These are phyloP conservation scores for Sciurus niger DNA, from an alignment of 2,113 vertebrate species.

Conservation along the genomic window DNA sequence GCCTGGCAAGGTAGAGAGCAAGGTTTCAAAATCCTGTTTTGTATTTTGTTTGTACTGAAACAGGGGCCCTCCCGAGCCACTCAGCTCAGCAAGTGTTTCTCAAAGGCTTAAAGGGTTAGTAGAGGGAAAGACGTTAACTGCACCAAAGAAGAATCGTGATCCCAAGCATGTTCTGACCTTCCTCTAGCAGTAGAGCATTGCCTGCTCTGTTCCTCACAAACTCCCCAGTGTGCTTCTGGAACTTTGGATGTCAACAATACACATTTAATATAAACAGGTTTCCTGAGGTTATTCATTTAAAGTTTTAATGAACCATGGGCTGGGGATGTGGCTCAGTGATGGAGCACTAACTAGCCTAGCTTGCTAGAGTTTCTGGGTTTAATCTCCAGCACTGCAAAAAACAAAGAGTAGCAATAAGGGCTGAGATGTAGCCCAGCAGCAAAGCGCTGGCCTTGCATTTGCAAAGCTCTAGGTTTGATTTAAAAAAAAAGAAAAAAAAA, in stretches of 20 bases:
- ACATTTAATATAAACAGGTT: neutral
- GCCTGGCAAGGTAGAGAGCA: slow-evolving; percentile 8
- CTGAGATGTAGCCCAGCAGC: too few species aligned
- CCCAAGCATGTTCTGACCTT: neutral
- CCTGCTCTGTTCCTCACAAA: neutral
- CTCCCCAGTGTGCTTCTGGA: neutral
- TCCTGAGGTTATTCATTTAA: neutral
- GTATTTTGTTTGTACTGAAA: slow-evolving; percentile 15
- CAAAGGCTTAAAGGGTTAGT: neutral
- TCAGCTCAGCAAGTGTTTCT: neutral
- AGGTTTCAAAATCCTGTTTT: neutral
- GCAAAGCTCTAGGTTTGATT: too few species aligned
- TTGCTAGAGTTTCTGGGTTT: neutral
- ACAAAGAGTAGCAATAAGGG: neutral
- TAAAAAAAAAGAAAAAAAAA: too few species aligned
- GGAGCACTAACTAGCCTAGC: neutral
- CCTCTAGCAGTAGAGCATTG: neutral
- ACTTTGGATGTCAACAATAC: neutral
- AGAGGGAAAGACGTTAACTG: neutral
- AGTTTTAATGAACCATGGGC: neutral
- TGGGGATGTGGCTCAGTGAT: neutral
- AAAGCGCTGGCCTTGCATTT: too few species aligned
- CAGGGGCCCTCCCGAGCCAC: neutral
- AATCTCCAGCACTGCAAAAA: neutral
- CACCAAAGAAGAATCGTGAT: neutral